phyloP scores from a whole-genome alignment of 2,797 vertebrate species.

The Parotocinclus haroldoi region DNA sequence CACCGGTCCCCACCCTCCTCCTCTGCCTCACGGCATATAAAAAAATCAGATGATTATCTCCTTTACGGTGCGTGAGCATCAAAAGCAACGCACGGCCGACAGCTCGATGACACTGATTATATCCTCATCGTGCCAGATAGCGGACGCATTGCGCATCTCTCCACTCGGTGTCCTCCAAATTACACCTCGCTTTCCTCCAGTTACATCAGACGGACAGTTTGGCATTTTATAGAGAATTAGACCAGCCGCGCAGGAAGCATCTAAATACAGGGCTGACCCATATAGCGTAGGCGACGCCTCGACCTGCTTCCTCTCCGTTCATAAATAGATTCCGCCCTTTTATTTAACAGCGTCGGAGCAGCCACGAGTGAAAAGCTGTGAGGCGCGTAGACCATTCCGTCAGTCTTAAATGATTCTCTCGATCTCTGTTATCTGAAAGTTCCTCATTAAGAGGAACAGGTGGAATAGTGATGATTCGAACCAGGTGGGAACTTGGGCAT shows the following conservation, averaged over 20 bases:
- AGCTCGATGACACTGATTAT: constrained; percentile 62
- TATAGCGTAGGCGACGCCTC: constrained; percentile 8
- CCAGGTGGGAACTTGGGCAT: too few relatives aligned
- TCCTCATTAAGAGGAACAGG: too few relatives aligned
- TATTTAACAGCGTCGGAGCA: not conserved
- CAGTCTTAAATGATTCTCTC: too few relatives aligned
- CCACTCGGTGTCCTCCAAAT: constrained; percentile 55
- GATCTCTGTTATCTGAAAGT: too few relatives aligned
- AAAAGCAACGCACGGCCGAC: constrained; percentile 29
- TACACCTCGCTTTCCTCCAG: constrained; percentile 60
- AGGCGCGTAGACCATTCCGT: too few relatives aligned
- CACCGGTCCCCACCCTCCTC: not conserved
- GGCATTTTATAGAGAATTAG: constrained; percentile 25
- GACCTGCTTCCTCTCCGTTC: constrained; percentile 14
- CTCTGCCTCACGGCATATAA: constrained; percentile 34
- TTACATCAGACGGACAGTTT: constrained; percentile 66
- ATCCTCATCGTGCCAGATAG: constrained; percentile 61
- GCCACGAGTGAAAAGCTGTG: too few relatives aligned
- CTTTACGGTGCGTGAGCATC: constrained; percentile 49
- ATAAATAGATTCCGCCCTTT: constrained; percentile 9
- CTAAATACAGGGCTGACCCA: constrained; percentile 14
- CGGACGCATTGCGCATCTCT: constrained; percentile 56
- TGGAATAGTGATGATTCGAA: too few relatives aligned
- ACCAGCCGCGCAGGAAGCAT: not conserved
- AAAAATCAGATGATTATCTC: constrained; percentile 52